A percentile compares a stretch with the other conserved stretches of the same genome.
Conservation (phyloP, 1,140 invertebrate genomes). For the Araneus ventricosus region DNA sequence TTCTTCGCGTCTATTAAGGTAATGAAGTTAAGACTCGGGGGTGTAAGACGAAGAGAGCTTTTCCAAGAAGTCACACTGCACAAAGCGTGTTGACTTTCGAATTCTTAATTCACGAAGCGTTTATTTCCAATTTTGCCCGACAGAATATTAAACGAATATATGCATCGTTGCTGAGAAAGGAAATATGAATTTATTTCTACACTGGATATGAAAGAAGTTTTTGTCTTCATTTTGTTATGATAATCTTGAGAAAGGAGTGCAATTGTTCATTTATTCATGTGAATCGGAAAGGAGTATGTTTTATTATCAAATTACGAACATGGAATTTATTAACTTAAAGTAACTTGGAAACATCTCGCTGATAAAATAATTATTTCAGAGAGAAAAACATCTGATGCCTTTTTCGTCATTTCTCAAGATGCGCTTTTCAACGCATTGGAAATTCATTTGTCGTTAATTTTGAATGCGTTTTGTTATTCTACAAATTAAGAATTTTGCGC, state of each 20-base stretch:
- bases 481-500: neutral
- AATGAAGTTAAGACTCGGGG: slow-evolving; percentile 45
- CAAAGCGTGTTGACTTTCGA: slow-evolving; percentile 53
- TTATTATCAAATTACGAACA: slow-evolving; percentile 36
- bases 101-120: slow-evolving; percentile 54
- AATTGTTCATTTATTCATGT: slow-evolving; percentile 32
- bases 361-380: neutral
- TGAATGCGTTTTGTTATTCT: neutral
- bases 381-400: neutral
- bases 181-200: slow-evolving; percentile 34
- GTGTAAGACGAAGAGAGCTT: neutral
- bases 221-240: neutral
- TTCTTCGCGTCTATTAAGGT: slow-evolving; percentile 52
- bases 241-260: neutral
- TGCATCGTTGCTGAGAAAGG: neutral
- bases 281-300: neutral
- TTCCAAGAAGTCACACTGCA: neutral
- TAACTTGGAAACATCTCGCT: neutral
- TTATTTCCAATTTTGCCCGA: slow-evolving; percentile 42
- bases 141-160: slow-evolving; percentile 50
- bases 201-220: neutral
- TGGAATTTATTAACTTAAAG: neutral
- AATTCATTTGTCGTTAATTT: neutral
- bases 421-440: neutral
- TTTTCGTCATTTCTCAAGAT: neutral